Percentiles rank a stretch among this genome's conserved stretches.
Conservation (phyloP, 2,888 invertebrate species). For the Cantharis flavilabris region DNA sequence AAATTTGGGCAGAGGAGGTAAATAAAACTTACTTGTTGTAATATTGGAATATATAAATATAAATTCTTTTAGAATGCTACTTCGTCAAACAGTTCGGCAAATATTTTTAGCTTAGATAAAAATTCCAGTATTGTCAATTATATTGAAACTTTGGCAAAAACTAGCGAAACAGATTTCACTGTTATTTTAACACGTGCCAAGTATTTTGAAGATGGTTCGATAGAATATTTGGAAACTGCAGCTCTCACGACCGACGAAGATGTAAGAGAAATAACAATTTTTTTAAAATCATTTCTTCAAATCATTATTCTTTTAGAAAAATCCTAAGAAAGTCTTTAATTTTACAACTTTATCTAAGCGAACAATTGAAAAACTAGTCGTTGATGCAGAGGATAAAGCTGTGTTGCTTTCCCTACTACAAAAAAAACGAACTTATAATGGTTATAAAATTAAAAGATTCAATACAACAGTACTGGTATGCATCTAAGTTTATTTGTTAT, state of each 20-base stretch:
- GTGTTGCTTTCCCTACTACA: background rate
- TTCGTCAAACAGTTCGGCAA: background rate
- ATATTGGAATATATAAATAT: background rate
- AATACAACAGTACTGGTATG: background rate
- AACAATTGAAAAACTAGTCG: background rate
- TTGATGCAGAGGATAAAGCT: background rate
- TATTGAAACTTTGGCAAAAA: background rate
- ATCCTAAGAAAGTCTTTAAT: background rate
- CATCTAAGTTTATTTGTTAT: background rate
- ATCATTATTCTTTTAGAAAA: background rate
- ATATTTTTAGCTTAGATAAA: background rate
- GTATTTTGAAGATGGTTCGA: background rate
- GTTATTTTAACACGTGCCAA: background rate
- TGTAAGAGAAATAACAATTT: background rate
- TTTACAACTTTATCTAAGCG: background rate
- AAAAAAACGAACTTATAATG: background rate
- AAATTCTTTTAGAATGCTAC: background rate
- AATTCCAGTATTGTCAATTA: background rate
- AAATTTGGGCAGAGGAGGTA: background rate
- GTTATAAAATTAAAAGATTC: background rate
- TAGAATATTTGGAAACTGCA: background rate
- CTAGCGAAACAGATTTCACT: background rate
- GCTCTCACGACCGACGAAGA: background rate
- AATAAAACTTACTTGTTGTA: background rate
- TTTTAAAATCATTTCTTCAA: background rate